Conservation (phyloP, 2,888 invertebrate species). For the Scaptomyza parva region DNA sequence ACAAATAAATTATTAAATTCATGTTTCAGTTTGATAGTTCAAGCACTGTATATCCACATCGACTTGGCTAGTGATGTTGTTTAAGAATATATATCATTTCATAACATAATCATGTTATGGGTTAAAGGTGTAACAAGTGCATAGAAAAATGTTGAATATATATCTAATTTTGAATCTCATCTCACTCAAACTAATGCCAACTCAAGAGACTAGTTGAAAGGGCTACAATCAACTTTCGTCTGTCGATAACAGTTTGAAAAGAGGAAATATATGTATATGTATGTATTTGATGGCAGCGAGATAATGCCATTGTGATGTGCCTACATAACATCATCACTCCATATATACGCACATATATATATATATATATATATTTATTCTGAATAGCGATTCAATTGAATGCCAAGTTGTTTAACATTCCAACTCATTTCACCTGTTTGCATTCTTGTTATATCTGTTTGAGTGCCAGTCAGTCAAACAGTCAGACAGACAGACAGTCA, state of each 20-base stretch:
- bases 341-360: no score
- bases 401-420: constrained; percentile 9
- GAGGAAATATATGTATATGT: not conserved
- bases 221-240: not conserved
- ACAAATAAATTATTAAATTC: no score
- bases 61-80: no score
- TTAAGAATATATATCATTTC: no score
- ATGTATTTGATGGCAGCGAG: not conserved
- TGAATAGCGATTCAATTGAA: not conserved
- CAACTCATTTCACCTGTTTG: constrained; percentile 5
- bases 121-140: no score
- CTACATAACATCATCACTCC: constrained; percentile 1
- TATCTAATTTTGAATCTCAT: no score
- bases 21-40: no score
- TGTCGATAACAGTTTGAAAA: not conserved
- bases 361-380: no score
- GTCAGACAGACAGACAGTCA: no score
- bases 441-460: not conserved
- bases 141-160: no score
- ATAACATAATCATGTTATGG: no score
- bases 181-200: not conserved
- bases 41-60: no score
- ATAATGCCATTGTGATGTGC: not conserved
- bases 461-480: not conserved
- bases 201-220: not conserved